A percentile compares a stretch with the other conserved stretches of the same genome.
These are phyloP conservation scores for Jordanella pulchra DNA, from an alignment of 2,797 vertebrate genomes.

Conservation along the genomic window DNA sequence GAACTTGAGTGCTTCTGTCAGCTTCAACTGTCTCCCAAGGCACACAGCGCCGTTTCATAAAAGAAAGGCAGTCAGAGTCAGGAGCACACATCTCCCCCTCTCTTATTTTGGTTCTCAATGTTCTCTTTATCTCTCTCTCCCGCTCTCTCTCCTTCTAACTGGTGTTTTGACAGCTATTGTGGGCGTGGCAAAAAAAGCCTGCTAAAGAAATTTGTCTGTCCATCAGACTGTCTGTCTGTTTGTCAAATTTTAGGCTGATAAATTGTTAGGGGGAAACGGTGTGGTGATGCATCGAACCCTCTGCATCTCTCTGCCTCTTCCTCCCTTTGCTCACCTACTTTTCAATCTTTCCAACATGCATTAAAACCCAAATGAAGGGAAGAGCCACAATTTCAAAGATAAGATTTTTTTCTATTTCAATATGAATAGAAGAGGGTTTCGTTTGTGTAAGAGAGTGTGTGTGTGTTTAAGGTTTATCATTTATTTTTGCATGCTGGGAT, in stretches of 20 bases:
- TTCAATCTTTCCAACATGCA: conserved; percentile 74
- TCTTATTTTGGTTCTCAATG: conserved; percentile 40
- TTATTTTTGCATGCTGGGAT: conserved; percentile 44
- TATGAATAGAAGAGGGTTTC: conserved; percentile 69
- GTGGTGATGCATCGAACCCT: conserved; percentile 55
- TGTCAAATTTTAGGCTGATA: conserved; percentile 76
- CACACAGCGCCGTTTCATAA: conserved; percentile 80
- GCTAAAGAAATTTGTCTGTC: conserved; percentile 67
- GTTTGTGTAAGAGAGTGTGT: conserved; percentile 38
- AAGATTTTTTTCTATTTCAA: conserved; percentile 73
- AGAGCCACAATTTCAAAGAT: conserved; percentile 72
- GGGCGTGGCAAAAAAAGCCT: conserved; percentile 57
- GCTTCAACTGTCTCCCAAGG: conserved; percentile 85
- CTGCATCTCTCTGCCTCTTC: conserved; percentile 31
- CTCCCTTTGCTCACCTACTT: conserved; percentile 60
- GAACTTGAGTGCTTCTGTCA: conserved; percentile 89
- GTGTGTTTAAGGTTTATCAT: conserved; percentile 11
- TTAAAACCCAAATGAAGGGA: conserved; percentile 63
- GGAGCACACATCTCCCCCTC: conserved; percentile 44
- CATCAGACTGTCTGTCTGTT: conserved; percentile 67
- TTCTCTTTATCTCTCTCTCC: conserved; percentile 39
- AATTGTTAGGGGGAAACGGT: conserved; percentile 71
- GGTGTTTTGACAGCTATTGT: conserved; percentile 82
- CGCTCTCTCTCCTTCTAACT: conserved; percentile 63
- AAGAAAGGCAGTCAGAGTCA: conserved; percentile 52